Percentiles rank a stretch among this genome's conserved stretches.
phyloP scores from a whole-genome alignment of 2,113 vertebrate genomes.

The Meles meles region DNA sequence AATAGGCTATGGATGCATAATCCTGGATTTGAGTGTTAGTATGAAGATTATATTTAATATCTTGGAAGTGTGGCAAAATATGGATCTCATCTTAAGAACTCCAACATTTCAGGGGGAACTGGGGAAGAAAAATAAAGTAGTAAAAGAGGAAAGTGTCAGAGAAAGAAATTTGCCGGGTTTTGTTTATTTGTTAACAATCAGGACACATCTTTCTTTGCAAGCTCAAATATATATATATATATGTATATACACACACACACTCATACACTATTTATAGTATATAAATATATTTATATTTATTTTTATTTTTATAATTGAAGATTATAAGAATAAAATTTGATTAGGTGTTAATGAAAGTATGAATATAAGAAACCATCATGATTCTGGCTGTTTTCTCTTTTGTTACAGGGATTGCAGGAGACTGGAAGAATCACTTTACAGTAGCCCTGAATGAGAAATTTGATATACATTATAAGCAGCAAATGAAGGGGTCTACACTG shows the following conservation, averaged over 20 bases:
- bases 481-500: slow-evolving; percentile 86
- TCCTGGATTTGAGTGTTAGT: not conserved
- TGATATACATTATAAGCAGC: slow-evolving; percentile 84
- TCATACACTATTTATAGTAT: not conserved
- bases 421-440: slow-evolving; percentile 85
- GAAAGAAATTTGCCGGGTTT: not conserved
- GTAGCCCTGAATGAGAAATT: slow-evolving; percentile 79
- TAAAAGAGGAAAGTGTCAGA: not conserved
- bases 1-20: not conserved
- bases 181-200: not conserved
- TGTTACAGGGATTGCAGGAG: slow-evolving; percentile 71
- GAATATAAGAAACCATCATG: not conserved
- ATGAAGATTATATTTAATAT: not conserved
- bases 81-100: not conserved
- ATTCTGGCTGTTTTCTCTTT: not conserved
- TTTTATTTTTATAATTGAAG: not conserved
- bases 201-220: not conserved
- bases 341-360: not conserved
- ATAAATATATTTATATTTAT: no score
- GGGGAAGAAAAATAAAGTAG: not conserved
- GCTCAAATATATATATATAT: not conserved
- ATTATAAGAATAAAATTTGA: not conserved
- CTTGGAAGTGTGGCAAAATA: not conserved
- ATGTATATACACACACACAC: no score
- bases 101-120: not conserved